phyloP scores from a whole-genome alignment of 2,888 invertebrate genomes.

The Lycia hirtaria region DNA sequence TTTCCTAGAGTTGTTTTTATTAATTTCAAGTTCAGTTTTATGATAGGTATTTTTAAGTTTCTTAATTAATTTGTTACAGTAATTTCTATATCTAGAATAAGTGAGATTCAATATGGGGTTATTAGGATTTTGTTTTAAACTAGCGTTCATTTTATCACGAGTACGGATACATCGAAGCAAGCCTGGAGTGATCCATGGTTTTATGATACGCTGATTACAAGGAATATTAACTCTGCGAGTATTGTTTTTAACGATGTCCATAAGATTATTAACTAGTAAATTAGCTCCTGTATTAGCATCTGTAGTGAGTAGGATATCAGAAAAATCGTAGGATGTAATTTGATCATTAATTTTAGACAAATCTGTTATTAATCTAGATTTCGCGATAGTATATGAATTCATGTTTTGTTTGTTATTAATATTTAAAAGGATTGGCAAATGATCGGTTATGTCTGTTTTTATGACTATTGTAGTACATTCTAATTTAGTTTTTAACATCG shows the following conservation, averaged over 20 bases:
- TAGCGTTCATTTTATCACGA: background rate
- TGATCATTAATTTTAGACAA: background rate
- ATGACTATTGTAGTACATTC: background rate
- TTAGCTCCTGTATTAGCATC: background rate
- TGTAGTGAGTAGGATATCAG: background rate
- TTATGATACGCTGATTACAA: background rate
- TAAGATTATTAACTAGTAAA: background rate
- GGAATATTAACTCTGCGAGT: background rate
- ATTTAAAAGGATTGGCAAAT: background rate
- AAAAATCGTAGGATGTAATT: background rate
- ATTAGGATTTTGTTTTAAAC: background rate
- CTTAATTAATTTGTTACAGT: background rate
- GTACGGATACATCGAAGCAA: background rate
- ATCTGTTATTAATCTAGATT: background rate
- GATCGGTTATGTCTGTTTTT: background rate
- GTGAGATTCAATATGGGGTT: background rate
- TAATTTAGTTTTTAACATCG: slow-evolving; percentile 1
- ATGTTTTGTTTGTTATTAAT: background rate
- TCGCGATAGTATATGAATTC: background rate
- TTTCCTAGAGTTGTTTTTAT: too few relatives aligned
- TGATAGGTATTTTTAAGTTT: too few relatives aligned
- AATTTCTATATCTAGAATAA: background rate
- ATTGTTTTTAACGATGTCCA: background rate
- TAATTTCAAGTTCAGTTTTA: too few relatives aligned
- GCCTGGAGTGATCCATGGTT: background rate